Percentiles rank a stretch among this genome's conserved stretches.
Evolutionary conservation across 92 coral and sea anemone genomes (phyloP).

Genomic region (Blastomussa wellsi): DNA sequence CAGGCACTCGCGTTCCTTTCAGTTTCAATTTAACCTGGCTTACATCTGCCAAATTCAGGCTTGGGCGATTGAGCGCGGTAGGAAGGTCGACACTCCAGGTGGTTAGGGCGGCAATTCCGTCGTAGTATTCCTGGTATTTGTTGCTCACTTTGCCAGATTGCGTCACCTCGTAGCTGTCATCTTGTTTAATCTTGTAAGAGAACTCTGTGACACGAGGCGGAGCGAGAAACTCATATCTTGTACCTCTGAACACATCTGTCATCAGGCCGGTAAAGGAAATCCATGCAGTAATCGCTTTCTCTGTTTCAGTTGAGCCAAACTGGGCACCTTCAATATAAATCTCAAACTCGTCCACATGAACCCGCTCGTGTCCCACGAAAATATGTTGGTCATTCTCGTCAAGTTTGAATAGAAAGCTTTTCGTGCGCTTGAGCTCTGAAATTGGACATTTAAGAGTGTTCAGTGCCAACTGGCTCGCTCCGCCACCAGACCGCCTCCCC

Average conservation of each 20-base stretch:
- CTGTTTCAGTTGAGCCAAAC: background rate
- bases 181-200: slow-evolving; percentile 34
- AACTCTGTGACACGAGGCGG: slow-evolving; percentile 47
- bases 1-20: slow-evolving; percentile 55
- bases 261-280: slow-evolving; percentile 53
- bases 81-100: slow-evolving; percentile 52
- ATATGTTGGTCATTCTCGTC: slow-evolving; percentile 13
- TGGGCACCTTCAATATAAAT: slow-evolving; percentile 26
- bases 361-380: slow-evolving; percentile 52
- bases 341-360: slow-evolving; percentile 50
- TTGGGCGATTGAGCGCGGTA: slow-evolving; percentile 5
- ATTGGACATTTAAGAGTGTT: slow-evolving; percentile 42
- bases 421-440: slow-evolving; percentile 52
- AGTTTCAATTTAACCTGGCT: slow-evolving; percentile 28
- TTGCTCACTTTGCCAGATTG: slow-evolving; percentile 46
- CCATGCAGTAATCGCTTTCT: slow-evolving; percentile 23
- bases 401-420: slow-evolving; percentile 29
- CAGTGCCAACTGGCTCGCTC: slow-evolving; percentile 5
- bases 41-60: slow-evolving; percentile 24
- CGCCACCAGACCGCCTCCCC: background rate
- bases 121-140: slow-evolving; percentile 47
- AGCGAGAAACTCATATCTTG: slow-evolving; percentile 29
- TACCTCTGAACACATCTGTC: slow-evolving; percentile 42
- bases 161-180: slow-evolving; percentile 21
- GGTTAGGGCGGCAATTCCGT: slow-evolving; percentile 58